Conservation (phyloP, 2,797 vertebrate genomes). For the Heterohyrax brucei region DNA sequence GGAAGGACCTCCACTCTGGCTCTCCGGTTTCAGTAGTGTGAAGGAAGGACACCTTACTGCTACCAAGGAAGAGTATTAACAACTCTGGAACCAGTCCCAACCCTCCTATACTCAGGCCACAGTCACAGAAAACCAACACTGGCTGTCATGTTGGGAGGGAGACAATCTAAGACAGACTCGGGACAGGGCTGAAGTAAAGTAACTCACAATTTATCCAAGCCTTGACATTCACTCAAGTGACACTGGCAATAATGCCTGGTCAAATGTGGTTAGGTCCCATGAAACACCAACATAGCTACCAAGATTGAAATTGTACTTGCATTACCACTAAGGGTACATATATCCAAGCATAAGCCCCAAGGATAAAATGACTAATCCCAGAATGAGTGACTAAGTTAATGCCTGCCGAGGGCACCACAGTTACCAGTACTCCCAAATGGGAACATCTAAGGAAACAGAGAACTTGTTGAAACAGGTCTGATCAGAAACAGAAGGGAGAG, state of each 20-base stretch:
- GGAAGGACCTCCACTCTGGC: background rate
- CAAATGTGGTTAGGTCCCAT: constrained; percentile 1
- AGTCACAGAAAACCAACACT: constrained; percentile 11
- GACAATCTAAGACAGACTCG: background rate
- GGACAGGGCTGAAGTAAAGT: background rate
- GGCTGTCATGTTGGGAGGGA: constrained; percentile 16
- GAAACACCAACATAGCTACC: constrained; percentile 5
- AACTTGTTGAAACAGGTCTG: constrained; percentile 53
- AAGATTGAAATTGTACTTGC: constrained; percentile 44
- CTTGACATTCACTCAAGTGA: constrained; percentile 48
- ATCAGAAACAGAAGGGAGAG: constrained; percentile 52
- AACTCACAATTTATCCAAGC: constrained; percentile 33
- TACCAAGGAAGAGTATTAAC: background rate
- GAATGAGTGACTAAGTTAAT: background rate
- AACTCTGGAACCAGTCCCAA: background rate
- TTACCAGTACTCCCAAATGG: constrained; percentile 11
- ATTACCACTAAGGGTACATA: background rate
- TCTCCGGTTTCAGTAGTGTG: background rate
- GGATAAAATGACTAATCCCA: constrained; percentile 13
- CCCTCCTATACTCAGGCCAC: background rate
- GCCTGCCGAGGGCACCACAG: background rate
- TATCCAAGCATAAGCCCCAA: background rate
- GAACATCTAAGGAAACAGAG: constrained; percentile 8
- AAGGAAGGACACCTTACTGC: background rate
- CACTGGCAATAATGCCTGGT: background rate